Percentiles rank a stretch among this genome's conserved stretches.
Conservation (phyloP, 2,888 invertebrate genomes). For the Vannuccia rotundouncinata region DNA sequence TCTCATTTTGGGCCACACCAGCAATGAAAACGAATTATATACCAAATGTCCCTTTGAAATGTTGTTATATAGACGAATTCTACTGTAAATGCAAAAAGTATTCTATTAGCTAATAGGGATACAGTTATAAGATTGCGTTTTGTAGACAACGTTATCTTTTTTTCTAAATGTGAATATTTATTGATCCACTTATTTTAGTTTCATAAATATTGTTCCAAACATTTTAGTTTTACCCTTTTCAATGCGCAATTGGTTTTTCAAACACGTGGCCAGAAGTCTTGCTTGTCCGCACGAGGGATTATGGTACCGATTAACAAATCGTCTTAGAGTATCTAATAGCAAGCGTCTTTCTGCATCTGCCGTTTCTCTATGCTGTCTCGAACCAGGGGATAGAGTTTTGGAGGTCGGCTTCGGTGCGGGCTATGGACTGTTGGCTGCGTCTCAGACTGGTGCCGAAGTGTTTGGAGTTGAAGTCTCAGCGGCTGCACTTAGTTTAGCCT, state of each 20-base stretch:
- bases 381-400: slow-evolving; percentile 45
- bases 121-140: no score
- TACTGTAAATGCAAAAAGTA: no score
- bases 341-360: slow-evolving; percentile 39
- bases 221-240: no score
- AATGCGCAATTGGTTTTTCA: not conserved
- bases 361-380: slow-evolving; percentile 43
- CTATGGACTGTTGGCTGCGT: slow-evolving; percentile 44
- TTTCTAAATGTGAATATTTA: no score
- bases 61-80: no score
- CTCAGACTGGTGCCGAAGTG: slow-evolving; percentile 22
- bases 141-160: no score
- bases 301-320: not conserved
- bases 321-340: not conserved
- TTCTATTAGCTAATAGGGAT: no score
- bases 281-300: not conserved
- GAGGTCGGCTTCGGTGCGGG: slow-evolving; percentile 49
- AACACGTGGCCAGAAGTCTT: not conserved
- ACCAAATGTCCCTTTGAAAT: no score
- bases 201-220: no score
- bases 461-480: not conserved
- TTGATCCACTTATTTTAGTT: no score
- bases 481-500: not conserved
- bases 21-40: no score
- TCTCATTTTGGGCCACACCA: no score